A percentile compares a stretch with the other conserved stretches of the same genome.
These are phyloP conservation scores for Poeciliopsis turneri DNA, from an alignment of 2,797 vertebrate species.

Conservation along the genomic window DNA sequence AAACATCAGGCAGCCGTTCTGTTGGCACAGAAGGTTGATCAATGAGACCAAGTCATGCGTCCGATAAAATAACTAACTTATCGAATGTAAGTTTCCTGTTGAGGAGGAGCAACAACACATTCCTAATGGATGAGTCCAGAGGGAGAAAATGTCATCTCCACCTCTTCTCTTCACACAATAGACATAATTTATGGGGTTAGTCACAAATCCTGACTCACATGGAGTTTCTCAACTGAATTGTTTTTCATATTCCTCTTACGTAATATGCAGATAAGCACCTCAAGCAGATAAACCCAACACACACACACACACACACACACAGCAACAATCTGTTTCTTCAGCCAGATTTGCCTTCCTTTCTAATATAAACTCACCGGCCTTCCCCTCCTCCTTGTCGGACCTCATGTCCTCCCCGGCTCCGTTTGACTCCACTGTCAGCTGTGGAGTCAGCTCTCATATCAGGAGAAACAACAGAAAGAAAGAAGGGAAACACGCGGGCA, in stretches of 20 bases:
- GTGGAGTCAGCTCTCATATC: slow-evolving; percentile 75
- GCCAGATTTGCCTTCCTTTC: background rate
- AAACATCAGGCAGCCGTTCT: background rate
- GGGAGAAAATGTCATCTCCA: background rate
- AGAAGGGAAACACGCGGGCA: slow-evolving; percentile 10
- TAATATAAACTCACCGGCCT: slow-evolving; percentile 73
- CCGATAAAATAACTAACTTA: background rate
- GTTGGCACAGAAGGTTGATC: background rate
- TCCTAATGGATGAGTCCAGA: background rate
- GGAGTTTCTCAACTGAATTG: slow-evolving; percentile 3
- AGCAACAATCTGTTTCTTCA: slow-evolving; percentile 8
- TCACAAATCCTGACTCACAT: background rate
- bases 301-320: background rate
- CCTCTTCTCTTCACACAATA: too few relatives aligned
- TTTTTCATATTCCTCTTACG: slow-evolving; percentile 32
- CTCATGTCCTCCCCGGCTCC: slow-evolving; percentile 74
- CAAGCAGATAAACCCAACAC: background rate
- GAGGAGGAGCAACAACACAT: background rate
- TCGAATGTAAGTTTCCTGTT: background rate
- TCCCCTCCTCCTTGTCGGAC: slow-evolving; percentile 80
- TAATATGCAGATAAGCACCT: slow-evolving; percentile 4
- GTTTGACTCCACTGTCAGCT: slow-evolving; percentile 76
- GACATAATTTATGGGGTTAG: background rate
- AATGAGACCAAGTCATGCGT: background rate
- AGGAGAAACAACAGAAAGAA: slow-evolving; percentile 43